These are phyloP conservation scores for Ctenosaura bakeri DNA, from an alignment of 2,797 vertebrate genomes.

Conservation along the genomic window DNA sequence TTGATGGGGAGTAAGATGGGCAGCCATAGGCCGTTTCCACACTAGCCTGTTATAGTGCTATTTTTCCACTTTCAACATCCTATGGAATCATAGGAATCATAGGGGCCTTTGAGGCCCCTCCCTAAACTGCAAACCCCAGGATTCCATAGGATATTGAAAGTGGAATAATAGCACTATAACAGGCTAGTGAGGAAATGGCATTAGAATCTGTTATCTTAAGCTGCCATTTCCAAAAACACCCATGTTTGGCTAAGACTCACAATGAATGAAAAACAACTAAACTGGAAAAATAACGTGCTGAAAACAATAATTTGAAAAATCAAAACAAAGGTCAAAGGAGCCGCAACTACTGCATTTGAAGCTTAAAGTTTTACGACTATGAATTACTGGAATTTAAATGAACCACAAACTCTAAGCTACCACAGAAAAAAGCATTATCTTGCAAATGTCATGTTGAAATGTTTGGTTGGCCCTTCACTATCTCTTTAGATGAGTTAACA, in stretches of 20 bases:
- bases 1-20: neutral
- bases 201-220: neutral
- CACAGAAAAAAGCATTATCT: neutral
- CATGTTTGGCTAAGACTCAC: neutral
- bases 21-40: too few species aligned
- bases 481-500: neutral
- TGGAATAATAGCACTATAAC: too few species aligned
- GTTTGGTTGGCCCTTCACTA: neutral
- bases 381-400: neutral
- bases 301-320: neutral
- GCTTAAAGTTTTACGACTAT: too few species aligned
- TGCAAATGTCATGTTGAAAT: neutral
- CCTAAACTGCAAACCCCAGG: too few species aligned
- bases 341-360: neutral
- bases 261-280: neutral
- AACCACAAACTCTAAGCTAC: neutral
- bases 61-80: too few species aligned
- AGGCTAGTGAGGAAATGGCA: too few species aligned
- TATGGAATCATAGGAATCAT: too few species aligned
- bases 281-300: neutral
- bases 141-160: too few species aligned
- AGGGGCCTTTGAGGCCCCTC: too few species aligned
- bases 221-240: neutral
- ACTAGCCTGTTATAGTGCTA: too few species aligned
- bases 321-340: neutral